A percentile compares a stretch with the other conserved stretches of the same genome.
Conservation (phyloP, 2,888 invertebrate genomes). For the Agelastica alni region DNA sequence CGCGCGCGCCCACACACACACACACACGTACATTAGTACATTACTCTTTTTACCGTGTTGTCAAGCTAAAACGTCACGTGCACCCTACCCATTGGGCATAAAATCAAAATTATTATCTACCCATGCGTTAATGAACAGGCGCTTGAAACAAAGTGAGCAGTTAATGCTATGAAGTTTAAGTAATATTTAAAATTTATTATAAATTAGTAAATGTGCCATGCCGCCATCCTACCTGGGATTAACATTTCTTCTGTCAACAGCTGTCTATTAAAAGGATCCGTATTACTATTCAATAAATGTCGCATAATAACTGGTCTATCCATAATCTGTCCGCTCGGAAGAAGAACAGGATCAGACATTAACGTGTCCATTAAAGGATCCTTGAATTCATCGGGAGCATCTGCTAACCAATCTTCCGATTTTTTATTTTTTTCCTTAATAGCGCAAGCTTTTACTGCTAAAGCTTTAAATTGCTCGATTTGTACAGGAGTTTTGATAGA, state of each 20-base stretch:
- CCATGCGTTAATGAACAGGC: too few species aligned
- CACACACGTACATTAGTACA: too few species aligned
- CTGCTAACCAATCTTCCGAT: constrained; percentile 89
- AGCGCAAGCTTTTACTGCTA: constrained; percentile 77
- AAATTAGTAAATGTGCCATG: too few species aligned
- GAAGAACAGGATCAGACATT: constrained; percentile 92
- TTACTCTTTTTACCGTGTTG: too few species aligned
- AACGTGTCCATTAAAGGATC: constrained; percentile 97
- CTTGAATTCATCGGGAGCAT: constrained; percentile 95
- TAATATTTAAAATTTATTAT: too few species aligned
- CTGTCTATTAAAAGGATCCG: constrained; percentile 97
- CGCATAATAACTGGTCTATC: constrained; percentile 91
- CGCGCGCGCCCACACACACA: too few species aligned
- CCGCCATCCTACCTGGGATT: constrained; percentile 74
- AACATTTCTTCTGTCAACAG: constrained; percentile 93
- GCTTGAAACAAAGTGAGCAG: too few species aligned
- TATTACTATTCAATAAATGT: constrained; percentile 92
- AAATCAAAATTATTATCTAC: too few species aligned
- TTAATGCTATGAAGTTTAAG: too few species aligned
- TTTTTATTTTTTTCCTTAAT: constrained; percentile 82
- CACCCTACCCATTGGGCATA: too few species aligned
- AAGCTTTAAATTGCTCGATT: constrained; percentile 80
- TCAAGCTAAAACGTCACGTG: too few species aligned
- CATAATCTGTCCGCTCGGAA: constrained; percentile 91
- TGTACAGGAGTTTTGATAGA: constrained; percentile 84